Evolutionary conservation across 35 echinoderm and acorn worm genomes (phyloP).

Genomic region (Acanthaster planci): DNA sequence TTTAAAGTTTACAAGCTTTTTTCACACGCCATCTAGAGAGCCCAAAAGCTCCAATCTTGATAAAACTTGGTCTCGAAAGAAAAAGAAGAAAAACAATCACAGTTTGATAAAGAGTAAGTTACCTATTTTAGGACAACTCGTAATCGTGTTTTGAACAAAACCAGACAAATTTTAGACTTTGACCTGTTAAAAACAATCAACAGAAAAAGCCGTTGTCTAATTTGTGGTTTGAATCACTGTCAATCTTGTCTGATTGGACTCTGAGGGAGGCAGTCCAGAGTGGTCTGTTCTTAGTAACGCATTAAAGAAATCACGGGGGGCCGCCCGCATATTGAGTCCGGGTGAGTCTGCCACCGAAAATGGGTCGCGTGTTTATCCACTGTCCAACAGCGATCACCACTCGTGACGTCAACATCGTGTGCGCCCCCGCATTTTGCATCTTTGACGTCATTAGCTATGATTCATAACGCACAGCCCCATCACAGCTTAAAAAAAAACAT

Average conservation of each 20-base stretch:
- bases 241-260: no score
- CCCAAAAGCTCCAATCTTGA: no score
- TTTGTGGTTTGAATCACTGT: no score
- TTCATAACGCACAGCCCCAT: neutral
- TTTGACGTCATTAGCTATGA: slow-evolving; percentile 8
- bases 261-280: no score
- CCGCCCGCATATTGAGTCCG: neutral
- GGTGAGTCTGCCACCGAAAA: neutral
- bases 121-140: neutral
- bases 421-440: neutral
- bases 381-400: neutral
- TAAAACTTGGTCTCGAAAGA: no score
- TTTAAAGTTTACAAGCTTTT: no score
- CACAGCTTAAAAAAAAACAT: neutral
- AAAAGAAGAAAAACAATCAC: no score
- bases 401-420: neutral
- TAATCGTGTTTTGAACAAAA: slow-evolving; percentile 11
- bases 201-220: no score
- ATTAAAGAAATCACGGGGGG: neutral
- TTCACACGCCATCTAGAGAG: no score
- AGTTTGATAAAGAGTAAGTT: no score
- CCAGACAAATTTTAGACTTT: neutral
- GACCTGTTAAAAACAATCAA: no score
- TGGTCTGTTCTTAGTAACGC: no score
- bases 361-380: neutral